Conservation (phyloP, 2,797 vertebrate genomes). For the Nannoperca obscura region DNA sequence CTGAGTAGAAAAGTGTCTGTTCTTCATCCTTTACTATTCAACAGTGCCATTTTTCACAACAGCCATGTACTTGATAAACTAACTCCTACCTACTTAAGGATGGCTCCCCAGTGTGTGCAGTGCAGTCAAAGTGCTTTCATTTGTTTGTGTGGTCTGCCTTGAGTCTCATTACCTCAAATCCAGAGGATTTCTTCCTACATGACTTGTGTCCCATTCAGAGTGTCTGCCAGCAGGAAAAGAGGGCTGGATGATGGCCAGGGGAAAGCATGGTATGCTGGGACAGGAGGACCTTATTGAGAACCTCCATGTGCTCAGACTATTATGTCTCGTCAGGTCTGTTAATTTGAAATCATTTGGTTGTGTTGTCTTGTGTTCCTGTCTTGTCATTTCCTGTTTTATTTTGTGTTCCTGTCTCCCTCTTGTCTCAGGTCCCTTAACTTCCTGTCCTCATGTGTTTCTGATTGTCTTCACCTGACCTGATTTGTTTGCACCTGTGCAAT, state of each 20-base stretch:
- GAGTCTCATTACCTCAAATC: conserved; percentile 68
- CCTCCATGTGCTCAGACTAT: conserved; percentile 1
- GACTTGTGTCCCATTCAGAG: conserved; percentile 44
- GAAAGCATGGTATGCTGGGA: conserved; percentile 62
- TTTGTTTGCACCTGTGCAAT: no score
- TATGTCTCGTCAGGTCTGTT: no score
- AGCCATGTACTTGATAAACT: conserved; percentile 26
- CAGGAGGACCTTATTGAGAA: conserved; percentile 53
- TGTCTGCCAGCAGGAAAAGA: conserved; percentile 55
- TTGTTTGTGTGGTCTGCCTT: conserved; percentile 62
- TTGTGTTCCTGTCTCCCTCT: no score
- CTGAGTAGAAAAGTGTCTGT: background rate
- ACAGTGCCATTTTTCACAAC: conserved; percentile 21
- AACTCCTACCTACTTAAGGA: conserved; percentile 27
- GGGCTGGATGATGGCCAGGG: conserved; percentile 64
- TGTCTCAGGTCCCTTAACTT: no score
- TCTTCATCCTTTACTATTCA: conserved; percentile 10
- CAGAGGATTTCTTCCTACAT: conserved; percentile 59
- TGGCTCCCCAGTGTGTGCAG: conserved; percentile 38
- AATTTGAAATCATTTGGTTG: no score
- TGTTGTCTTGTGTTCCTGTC: no score
- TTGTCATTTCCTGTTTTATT: no score
- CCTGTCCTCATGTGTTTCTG: no score
- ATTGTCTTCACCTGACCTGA: no score
- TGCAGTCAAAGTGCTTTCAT: conserved; percentile 57